Evolutionary conservation across 2,113 vertebrate genomes (phyloP), one percentile per base, ranked within the genome.

Genomic region (Dendropsophus ebraccatus): DNA sequence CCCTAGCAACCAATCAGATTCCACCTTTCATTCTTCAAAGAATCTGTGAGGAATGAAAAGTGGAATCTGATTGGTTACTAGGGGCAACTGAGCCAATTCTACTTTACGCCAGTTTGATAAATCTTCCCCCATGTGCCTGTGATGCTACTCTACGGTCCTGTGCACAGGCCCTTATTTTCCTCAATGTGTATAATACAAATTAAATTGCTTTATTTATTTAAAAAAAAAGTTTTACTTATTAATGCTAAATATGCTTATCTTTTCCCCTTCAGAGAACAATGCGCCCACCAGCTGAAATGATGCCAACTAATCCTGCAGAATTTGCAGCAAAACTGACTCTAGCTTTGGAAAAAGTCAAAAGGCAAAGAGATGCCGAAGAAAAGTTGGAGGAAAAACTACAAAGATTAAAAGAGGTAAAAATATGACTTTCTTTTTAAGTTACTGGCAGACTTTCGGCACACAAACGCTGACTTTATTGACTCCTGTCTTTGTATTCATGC

Each of bases 271-370:
- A 87, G 85, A 87, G 85, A 49, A 87, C 85, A 23, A 60, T 87
- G 77, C 85, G 85, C 25, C 85, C 85, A 25, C 85, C 85, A 50
- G 67, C 78, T 62, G 85, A 87, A 69, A 87, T 87, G 85, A 30
- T 81, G 77, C 85, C 85, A 30, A 35, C n/a, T 0, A 87, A 49
- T 28, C 85, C 85, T 17, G 85, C 85, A 62, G 85, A 87, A 49
- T 87, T 87, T 81, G 85, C 85, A 3, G 85, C 85, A n/a, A 87
- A 81, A 81, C 41, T 87, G 28, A 87, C 67, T 5, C 5, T 74
- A 17, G 85, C 85, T 73, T 87, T 87, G 54, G 85, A 87, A 45
- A 81, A 50, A 32, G 85, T 81, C 4, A 87, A 87, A 50, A 81
- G 81, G 45, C 77, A 87, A 35, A 87, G 85, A 30, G 85, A 87